Conservation (phyloP, 2,113 vertebrate genomes). For the Pangasianodon gigas region DNA sequence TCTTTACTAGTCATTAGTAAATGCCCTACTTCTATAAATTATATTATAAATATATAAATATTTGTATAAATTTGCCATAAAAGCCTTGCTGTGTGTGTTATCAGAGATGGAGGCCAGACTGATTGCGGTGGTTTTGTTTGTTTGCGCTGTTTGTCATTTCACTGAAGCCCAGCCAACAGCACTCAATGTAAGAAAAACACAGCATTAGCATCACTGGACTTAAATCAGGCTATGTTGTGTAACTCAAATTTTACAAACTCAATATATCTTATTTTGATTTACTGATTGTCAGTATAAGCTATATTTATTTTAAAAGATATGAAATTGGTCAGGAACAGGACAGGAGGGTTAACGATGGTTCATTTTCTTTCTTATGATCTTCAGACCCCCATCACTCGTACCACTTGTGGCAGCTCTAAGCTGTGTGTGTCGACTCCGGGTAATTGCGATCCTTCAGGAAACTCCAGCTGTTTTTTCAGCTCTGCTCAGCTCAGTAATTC, state of each 20-base stretch:
- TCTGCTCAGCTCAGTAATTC: accelerated
- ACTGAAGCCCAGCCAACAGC: neutral
- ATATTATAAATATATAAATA: neutral
- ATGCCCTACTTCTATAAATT: neutral
- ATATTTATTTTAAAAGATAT: neutral
- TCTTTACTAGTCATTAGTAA: neutral
- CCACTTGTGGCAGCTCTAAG: conserved; percentile 24
- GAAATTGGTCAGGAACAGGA: neutral
- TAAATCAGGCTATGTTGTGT: neutral
- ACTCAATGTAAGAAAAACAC: neutral
- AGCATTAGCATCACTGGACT: neutral
- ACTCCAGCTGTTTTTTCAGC: conserved; percentile 48
- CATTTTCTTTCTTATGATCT: conserved; percentile 39
- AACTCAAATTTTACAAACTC: neutral
- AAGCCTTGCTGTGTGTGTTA: neutral
- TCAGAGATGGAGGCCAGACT: neutral
- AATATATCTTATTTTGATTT: neutral
- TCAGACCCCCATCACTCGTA: conserved; percentile 52
- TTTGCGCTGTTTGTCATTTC: neutral
- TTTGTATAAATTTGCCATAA: neutral
- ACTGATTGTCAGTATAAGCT: no score
- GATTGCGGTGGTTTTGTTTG: neutral
- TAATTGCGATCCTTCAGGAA: conserved; percentile 48
- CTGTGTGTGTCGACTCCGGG: conserved; percentile 21
- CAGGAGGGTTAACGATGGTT: neutral